Percentiles rank a stretch among this genome's conserved stretches.
phyloP scores from a whole-genome alignment of 1,140 invertebrate genomes.

The Pseudoatta argentina region DNA sequence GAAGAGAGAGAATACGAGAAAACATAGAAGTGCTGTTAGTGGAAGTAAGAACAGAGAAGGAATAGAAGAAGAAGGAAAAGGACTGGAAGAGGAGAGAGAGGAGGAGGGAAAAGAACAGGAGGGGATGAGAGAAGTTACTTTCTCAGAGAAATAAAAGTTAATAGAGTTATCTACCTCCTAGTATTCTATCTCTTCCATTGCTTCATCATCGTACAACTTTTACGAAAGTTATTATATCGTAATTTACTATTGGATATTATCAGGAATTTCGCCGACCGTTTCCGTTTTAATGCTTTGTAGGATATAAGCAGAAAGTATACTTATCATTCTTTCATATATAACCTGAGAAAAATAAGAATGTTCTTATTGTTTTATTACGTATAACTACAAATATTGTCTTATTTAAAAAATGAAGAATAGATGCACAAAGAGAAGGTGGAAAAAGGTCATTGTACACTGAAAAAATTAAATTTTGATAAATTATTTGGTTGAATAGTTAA shows the following conservation, averaged over 20 bases:
- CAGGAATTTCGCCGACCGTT: constrained; percentile 76
- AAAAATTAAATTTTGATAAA: no score
- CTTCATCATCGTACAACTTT: constrained; percentile 78
- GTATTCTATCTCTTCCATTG: constrained; percentile 71
- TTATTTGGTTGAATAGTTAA: no score
- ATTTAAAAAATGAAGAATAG: not conserved
- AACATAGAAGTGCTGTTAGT: not conserved
- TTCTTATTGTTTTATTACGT: constrained; percentile 56
- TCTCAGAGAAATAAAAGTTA: constrained; percentile 85
- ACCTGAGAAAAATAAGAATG: constrained; percentile 36
- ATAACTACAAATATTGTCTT: constrained; percentile 18
- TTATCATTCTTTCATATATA: constrained; percentile 35
- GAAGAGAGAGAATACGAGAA: not conserved
- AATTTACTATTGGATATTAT: constrained; percentile 83
- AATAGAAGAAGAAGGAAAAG: not conserved
- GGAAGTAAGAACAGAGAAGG: not conserved
- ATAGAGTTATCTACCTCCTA: constrained; percentile 81
- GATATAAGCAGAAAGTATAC: constrained; percentile 64
- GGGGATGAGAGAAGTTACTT: constrained; percentile 81
- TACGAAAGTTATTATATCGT: constrained; percentile 83
- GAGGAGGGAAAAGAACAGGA: constrained; percentile 37
- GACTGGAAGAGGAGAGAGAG: not conserved
- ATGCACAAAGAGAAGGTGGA: constrained; percentile 21
- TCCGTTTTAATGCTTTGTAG: constrained; percentile 71
- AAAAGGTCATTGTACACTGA: not conserved